A percentile compares a stretch with the other conserved stretches of the same genome.
Conservation (phyloP, 2,888 invertebrate genomes). For the Schrankia costaestrigalis region DNA sequence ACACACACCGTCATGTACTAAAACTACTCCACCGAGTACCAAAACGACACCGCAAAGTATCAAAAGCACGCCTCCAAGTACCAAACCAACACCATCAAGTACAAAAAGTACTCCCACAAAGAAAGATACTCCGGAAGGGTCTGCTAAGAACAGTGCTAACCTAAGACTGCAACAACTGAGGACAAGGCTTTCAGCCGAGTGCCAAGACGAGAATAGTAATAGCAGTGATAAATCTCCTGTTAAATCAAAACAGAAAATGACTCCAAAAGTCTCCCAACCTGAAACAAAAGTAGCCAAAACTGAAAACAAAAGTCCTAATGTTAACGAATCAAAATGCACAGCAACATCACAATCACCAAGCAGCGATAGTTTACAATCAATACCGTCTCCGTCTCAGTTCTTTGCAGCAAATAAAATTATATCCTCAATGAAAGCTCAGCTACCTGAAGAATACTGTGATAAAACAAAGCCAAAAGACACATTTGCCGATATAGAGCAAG, state of each 20-base stretch:
- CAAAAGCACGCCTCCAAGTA: neutral
- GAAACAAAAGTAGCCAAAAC: slow-evolving; percentile 33
- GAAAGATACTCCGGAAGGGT: slow-evolving; percentile 23
- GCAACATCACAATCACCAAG: slow-evolving; percentile 53
- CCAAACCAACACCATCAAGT: slow-evolving; percentile 7
- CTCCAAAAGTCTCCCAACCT: slow-evolving; percentile 39
- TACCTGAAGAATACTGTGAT: slow-evolving; percentile 61
- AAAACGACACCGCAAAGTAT: neutral
- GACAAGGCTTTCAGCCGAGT: slow-evolving; percentile 46
- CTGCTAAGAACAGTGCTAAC: slow-evolving; percentile 55
- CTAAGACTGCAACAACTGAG: slow-evolving; percentile 52
- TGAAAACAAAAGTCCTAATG: slow-evolving; percentile 46
- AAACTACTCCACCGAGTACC: no score
- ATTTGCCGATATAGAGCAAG: slow-evolving; percentile 71
- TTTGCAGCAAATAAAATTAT: slow-evolving; percentile 72
- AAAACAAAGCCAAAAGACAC: slow-evolving; percentile 62
- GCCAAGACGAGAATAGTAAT: slow-evolving; percentile 34
- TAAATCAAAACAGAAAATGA: slow-evolving; percentile 34
- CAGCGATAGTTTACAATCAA: slow-evolving; percentile 59
- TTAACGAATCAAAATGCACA: slow-evolving; percentile 46
- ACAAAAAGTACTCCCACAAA: slow-evolving; percentile 14
- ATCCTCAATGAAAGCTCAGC: slow-evolving; percentile 71
- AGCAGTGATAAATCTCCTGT: slow-evolving; percentile 34
- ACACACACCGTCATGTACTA: no score
- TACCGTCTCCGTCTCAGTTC: slow-evolving; percentile 69